Percentiles rank a stretch among this genome's conserved stretches.
Conservation (phyloP, 1,140 invertebrate genomes). For the Aleiodes sp. region DNA sequence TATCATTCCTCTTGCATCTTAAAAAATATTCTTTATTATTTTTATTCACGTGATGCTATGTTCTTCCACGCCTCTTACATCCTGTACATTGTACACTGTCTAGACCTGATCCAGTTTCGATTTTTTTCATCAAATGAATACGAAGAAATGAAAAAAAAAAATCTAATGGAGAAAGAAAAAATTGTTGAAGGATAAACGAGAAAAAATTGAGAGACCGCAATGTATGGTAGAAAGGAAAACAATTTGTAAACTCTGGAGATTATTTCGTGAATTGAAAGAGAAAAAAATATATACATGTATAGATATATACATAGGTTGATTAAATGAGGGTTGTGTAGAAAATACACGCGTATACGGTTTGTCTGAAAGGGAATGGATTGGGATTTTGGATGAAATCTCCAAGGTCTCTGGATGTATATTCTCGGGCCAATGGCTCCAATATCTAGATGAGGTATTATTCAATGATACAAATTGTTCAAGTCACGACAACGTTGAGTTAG, state of each 20-base stretch:
- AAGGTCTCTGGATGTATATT: not conserved
- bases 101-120: not conserved
- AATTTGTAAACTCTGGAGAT: too few relatives aligned
- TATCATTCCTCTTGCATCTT: constrained; percentile 8
- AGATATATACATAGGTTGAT: too few relatives aligned
- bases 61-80: not conserved
- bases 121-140: not conserved
- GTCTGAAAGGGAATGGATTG: too few relatives aligned
- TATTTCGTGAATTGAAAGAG: too few relatives aligned
- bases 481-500: constrained; percentile 26
- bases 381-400: not conserved
- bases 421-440: not conserved
- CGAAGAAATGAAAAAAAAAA: not conserved
- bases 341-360: too few relatives aligned
- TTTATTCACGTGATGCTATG: not conserved
- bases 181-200: not conserved
- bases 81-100: constrained; percentile 5
- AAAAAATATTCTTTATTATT: not conserved
- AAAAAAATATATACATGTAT: too few relatives aligned
- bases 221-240: too few relatives aligned
- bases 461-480: constrained; percentile 29
- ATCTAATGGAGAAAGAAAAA: not conserved
- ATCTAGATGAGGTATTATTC: constrained; percentile 25
- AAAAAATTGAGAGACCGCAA: too few relatives aligned
- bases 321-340: too few relatives aligned